Conservation (phyloP, 2,113 vertebrate genomes). For the Malurus cyaneus region DNA sequence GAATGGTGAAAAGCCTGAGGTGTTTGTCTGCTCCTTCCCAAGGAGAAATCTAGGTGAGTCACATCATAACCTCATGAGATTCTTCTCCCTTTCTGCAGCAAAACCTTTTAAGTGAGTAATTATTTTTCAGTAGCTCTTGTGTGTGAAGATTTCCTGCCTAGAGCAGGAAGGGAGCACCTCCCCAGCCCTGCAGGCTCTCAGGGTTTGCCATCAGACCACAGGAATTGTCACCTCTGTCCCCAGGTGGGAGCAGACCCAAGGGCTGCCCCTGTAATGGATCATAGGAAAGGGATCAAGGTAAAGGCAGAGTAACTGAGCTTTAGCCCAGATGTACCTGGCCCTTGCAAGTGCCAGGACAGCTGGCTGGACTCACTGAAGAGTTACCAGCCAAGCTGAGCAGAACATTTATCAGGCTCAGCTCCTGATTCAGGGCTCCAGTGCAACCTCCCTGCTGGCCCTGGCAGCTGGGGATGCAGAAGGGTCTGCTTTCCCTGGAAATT, state of each 20-base stretch:
- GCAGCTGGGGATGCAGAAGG: neutral
- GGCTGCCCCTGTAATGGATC: neutral
- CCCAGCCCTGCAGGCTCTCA: accelerated
- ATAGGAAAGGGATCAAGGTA: accelerated
- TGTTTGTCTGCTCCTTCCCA: neutral
- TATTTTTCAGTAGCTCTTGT: neutral
- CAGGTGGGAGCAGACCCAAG: neutral
- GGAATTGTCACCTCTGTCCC: neutral
- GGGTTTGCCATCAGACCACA: neutral
- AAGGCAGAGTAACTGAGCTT: neutral
- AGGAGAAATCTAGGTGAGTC: neutral
- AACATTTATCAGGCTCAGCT: neutral
- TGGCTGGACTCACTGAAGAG: neutral
- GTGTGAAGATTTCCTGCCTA: neutral
- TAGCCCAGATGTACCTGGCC: neutral
- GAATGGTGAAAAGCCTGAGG: neutral
- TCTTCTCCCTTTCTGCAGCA: neutral
- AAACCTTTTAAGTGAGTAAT: neutral
- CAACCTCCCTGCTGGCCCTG: neutral
- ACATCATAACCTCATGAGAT: neutral
- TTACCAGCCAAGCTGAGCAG: neutral
- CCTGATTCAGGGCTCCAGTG: neutral
- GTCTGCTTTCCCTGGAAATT: neutral
- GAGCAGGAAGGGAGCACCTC: conserved; percentile 3
- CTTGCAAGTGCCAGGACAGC: neutral